Evolutionary conservation across 2,888 invertebrate genomes (phyloP), one percentile per base, ranked within the genome.

Genomic region (Barypeithes pellucidus): DNA sequence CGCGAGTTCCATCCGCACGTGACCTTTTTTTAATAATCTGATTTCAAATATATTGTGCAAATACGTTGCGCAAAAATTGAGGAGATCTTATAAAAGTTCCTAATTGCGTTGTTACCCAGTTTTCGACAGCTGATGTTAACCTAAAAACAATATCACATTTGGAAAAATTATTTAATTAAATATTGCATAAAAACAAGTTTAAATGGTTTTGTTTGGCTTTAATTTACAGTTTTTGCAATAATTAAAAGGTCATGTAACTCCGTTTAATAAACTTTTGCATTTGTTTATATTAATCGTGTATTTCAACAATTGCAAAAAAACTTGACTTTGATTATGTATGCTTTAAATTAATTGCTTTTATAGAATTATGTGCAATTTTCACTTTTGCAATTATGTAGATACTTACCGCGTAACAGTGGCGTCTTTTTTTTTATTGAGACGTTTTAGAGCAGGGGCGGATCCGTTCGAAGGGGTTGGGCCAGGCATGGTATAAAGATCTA

Each of bases 241-340:
- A 65, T 50, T 65, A 50, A 50, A 65, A 65, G 65, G 65, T 65
- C 65, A 50, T 14, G 20, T 22, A 18, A 33, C 47, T 20, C 29
- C 36, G 65, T 65, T 65, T 50, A 65, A 50, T 45, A 65, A 65
- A 65, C 65, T 65, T 50, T 50, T 29, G 50, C 50, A 7, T 47
- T 47, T 39, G 36, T 62, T 62, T 45, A 24, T 29, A 62, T 45
- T 29, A 50, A 50, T n/a, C n/a, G 22, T 24, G n/a, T 50, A 50
- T 50, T 47, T 50, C n/a, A 24, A 24, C 50, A 50, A 50, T 50
- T n/a, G 24, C n/a, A 16, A 50, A 47, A 47, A 50, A 50, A 50
- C 50, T 50, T 50, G 20, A 50, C 20, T 50, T 50, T 47, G 47
- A 47, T 47, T 47, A 47, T 47, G 47, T 47, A 11, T 20, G 20